Evolutionary conservation across 2,888 invertebrate genomes (phyloP), one percentile per base, ranked within the genome.

Genomic region (Uropetala carovei): DNA sequence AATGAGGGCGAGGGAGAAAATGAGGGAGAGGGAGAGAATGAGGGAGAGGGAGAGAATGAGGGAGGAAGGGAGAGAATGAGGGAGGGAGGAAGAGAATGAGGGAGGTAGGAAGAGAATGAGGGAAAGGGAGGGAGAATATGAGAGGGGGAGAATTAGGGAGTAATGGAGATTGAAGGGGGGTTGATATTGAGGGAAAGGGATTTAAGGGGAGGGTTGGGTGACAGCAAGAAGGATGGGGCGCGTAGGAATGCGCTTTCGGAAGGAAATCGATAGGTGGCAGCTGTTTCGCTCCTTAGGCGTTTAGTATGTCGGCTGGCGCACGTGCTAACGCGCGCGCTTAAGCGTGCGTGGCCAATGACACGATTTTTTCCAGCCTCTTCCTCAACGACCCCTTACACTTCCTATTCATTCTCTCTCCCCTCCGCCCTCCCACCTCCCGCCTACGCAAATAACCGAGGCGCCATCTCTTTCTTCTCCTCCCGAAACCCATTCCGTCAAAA

Each of bases 331-430:
- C 18, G 68, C 18, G 22, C 68, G 64, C 14, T 64, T n/a, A 22
- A 2, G 75, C 75, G 75, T 75, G 68, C 68, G 68, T 68, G 68
- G 68, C 22, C 68, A 27, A 75, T 75, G 75, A 75, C 75, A 75
- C 75, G 75, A 27, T 27, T 75, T 75, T 75, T 27, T 43, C 75
- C 75, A 22, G 43, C 43, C 43, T 43, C 43, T 43, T 43, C 43
- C 43, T 43, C 43, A 43, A 1, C 43, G 1, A n/a, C 43, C 5
- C 43, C 43, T 43, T n/a, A n/a, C 27, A 27, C 75, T 75, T 22
- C 75, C 22, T 27, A 75, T 22, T 75, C 75, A n/a, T 14, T 16
- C 64, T 16, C 16, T 64, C 64, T 13, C 60, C 60, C 16, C 60
- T 60, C 13, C 13, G 16, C 68, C 8, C 68, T 64, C 13, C 11